Evolutionary conservation across 2,113 vertebrate genomes (phyloP).

Genomic region (Zosterops japonicus): DNA sequence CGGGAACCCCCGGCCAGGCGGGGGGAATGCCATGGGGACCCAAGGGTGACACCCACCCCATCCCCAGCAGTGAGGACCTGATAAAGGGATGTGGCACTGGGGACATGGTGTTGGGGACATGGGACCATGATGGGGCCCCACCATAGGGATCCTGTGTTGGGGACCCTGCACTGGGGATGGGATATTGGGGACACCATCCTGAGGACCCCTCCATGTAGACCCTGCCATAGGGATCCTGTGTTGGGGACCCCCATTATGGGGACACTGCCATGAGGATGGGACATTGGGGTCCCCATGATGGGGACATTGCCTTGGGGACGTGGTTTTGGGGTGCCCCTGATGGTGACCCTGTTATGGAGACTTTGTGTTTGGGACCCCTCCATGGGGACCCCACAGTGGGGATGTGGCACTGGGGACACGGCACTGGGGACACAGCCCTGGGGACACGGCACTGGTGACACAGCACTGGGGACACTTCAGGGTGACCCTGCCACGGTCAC

Average conservation of each 20-base stretch:
- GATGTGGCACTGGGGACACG: neutral
- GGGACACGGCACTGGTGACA: neutral
- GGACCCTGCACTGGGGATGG: neutral
- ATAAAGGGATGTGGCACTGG: fast-evolving
- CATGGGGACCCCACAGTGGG: neutral
- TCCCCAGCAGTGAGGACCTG: neutral
- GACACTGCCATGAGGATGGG: neutral
- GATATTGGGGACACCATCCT: fast-evolving
- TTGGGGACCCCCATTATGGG: neutral
- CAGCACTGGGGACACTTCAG: fast-evolving
- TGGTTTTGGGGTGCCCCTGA: neutral
- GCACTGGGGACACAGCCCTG: neutral
- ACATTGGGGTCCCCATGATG: neutral
- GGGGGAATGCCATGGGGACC: neutral
- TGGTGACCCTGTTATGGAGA: neutral
- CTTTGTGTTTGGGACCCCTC: neutral
- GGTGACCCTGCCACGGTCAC: neutral
- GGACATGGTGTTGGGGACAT: neutral
- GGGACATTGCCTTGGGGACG: neutral
- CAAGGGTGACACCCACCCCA: neutral
- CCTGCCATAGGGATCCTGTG: too few relatives aligned
- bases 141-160: fast-evolving
- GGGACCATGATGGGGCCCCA: neutral
- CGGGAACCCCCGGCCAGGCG: neutral
- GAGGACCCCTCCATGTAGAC: neutral